Evolutionary conservation across 2,113 vertebrate genomes (phyloP).

Genomic region (Lichenostomus cassidix): DNA sequence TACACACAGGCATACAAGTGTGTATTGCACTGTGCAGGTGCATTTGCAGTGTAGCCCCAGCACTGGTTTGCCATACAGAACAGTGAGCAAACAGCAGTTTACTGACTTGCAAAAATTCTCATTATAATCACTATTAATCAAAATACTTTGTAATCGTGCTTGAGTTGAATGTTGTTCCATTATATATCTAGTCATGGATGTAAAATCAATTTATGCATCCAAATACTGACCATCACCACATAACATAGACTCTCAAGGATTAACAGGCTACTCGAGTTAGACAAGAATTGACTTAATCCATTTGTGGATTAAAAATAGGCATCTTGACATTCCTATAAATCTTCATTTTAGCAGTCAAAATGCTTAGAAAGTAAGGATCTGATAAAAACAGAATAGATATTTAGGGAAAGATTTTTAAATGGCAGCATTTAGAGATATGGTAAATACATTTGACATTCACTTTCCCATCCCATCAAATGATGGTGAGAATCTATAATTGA

Average conservation of each 20-base stretch:
- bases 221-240: background rate
- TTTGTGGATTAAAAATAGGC: background rate
- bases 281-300: background rate
- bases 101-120: background rate
- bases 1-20: background rate
- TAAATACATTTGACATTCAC: background rate
- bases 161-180: background rate
- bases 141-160: background rate
- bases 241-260: background rate
- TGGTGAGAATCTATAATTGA: background rate
- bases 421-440: background rate
- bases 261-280: background rate
- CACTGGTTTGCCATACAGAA: background rate
- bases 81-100: background rate
- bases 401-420: background rate
- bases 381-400: background rate
- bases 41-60: background rate
- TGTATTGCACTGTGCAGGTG: background rate
- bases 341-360: background rate
- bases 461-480: background rate
- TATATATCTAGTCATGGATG: background rate
- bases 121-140: background rate
- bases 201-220: background rate
- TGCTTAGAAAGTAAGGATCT: background rate
- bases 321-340: background rate